Percentiles rank a stretch among this genome's conserved stretches.
phyloP scores from a whole-genome alignment of 1,140 invertebrate genomes.

The Trichomalopsis sarcophagae region DNA sequence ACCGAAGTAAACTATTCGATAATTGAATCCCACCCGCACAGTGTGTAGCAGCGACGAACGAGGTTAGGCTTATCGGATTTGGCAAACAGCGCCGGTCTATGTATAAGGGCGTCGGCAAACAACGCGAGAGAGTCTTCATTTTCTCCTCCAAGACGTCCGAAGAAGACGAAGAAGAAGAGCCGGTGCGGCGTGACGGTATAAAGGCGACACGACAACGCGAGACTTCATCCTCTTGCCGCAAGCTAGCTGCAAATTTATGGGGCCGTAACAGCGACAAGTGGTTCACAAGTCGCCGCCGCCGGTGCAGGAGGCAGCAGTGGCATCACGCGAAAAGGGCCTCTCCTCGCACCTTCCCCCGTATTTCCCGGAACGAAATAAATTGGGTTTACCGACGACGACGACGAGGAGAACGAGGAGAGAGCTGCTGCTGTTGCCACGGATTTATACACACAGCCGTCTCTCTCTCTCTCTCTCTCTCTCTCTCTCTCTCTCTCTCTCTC shows the following conservation, averaged over 20 bases:
- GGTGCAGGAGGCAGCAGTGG: slow-evolving; percentile 67
- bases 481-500: too few relatives aligned
- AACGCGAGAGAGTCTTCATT: neutral
- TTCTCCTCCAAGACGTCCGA: neutral
- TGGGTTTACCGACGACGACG: slow-evolving; percentile 64
- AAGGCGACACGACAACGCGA: neutral
- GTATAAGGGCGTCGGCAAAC: neutral
- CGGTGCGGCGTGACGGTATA: neutral
- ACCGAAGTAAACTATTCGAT: neutral
- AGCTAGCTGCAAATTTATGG: slow-evolving; percentile 70
- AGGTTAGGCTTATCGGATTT: slow-evolving; percentile 33
- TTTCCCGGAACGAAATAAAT: slow-evolving; percentile 71
- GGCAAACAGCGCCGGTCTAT: neutral
- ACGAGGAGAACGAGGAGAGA: slow-evolving; percentile 44
- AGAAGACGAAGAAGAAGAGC: slow-evolving; percentile 8
- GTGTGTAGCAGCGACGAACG: neutral
- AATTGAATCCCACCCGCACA: neutral
- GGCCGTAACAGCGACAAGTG: slow-evolving; percentile 75
- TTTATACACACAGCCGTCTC: slow-evolving; percentile 27
- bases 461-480: too few relatives aligned
- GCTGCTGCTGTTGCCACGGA: slow-evolving; percentile 53
- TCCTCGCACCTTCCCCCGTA: slow-evolving; percentile 64
- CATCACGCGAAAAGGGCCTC: slow-evolving; percentile 67
- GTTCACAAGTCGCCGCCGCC: slow-evolving; percentile 74
- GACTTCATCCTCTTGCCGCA: neutral